These are phyloP conservation scores for Mythimna lalbum DNA, from an alignment of 2,888 invertebrate genomes.

Conservation along the genomic window DNA sequence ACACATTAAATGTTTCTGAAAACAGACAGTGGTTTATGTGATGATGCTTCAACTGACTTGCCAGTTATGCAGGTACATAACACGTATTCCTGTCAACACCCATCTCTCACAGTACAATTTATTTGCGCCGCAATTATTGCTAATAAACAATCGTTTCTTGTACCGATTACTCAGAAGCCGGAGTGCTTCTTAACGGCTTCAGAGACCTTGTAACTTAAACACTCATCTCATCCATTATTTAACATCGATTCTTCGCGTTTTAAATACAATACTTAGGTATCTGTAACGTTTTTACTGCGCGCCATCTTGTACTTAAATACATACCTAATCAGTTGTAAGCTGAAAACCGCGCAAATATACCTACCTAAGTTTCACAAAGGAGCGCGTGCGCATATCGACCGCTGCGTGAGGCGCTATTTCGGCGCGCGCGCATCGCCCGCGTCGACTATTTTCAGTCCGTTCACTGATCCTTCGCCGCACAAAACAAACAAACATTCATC, in stretches of 20 bases:
- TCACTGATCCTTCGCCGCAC: constrained; percentile 72
- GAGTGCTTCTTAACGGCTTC: constrained; percentile 43
- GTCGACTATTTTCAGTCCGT: constrained; percentile 78
- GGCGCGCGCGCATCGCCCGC: constrained; percentile 69
- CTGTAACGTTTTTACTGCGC: constrained; percentile 25
- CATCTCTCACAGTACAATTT: constrained; percentile 26
- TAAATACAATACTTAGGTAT: constrained; percentile 52
- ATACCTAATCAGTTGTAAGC: constrained; percentile 19
- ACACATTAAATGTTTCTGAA: neutral
- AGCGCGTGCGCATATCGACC: constrained; percentile 59
- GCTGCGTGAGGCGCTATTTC: constrained; percentile 82
- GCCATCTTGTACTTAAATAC: constrained; percentile 25
- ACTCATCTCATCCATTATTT: constrained; percentile 66
- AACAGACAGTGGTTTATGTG: neutral
- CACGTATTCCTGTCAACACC: constrained; percentile 19
- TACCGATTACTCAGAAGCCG: constrained; percentile 58
- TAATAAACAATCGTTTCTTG: constrained; percentile 52
- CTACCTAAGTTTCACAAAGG: constrained; percentile 53
- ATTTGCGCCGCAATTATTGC: constrained; percentile 35
- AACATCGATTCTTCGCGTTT: constrained; percentile 55
- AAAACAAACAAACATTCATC: constrained; percentile 70
- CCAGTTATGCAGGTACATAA: constrained; percentile 12
- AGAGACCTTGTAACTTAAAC: constrained; percentile 58
- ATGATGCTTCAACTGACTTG: constrained; percentile 15
- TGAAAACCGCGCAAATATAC: constrained; percentile 46